phyloP scores from a whole-genome alignment of 2,113 vertebrate genomes.

The Melanocharis versteri region DNA sequence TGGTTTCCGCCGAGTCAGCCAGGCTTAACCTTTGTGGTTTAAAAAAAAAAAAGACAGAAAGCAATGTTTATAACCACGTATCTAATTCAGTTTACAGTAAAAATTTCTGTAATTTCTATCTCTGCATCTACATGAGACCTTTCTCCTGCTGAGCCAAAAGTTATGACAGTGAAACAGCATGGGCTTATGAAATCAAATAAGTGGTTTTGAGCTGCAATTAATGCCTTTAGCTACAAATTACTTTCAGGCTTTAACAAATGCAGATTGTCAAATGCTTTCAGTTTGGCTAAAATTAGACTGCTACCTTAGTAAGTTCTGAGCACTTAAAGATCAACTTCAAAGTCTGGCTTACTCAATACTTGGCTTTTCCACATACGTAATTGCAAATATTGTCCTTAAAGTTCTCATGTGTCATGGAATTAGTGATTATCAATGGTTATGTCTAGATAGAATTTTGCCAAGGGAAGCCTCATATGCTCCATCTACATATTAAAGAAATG shows the following conservation, averaged over 20 bases:
- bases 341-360: background rate
- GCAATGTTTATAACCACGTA: background rate
- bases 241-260: background rate
- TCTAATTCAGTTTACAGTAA: background rate
- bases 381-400: background rate
- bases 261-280: background rate
- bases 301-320: background rate
- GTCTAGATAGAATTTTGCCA: background rate
- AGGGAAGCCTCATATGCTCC: background rate
- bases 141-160: background rate
- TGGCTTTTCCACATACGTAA: background rate
- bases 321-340: background rate
- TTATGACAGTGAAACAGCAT: background rate
- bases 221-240: background rate
- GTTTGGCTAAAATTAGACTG: background rate
- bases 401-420: background rate
- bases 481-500: background rate
- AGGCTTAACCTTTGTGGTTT: background rate
- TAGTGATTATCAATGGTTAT: background rate
- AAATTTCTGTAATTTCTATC: background rate
- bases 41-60: background rate
- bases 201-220: background rate
- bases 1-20: background rate
- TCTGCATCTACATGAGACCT: background rate
- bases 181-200: background rate